Base-by-base conservation (phyloP, 2,888 invertebrate species). In the Noctua pronuba region DNA sequence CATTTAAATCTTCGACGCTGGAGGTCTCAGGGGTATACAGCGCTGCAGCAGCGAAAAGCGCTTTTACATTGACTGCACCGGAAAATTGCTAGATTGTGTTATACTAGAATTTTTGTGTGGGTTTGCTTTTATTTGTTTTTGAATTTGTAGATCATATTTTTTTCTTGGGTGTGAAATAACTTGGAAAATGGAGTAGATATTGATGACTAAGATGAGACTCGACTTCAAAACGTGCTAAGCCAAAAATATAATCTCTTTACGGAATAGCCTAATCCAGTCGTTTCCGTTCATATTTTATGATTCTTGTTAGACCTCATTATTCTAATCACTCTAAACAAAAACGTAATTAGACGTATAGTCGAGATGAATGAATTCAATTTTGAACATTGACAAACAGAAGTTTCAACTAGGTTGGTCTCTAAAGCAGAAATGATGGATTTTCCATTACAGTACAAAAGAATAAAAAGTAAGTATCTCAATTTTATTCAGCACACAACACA, bases 1-100 rank as follows among this genome's bases (percentile, higher is more conserved):
- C 95, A 96, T 96, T 96, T 96, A 96, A 96, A 96, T 96, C 95
- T 95, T 95, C 95, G 94, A 94, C 92, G 94, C 93, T 91, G 90
- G 88, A 84, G 88, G 88, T 88, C 92, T 91, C 88, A 73, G 13
- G 95, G 94, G 95, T 92, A 90, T 88, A 85, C 90, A 94, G 95
- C 95, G 93, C 90, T 95, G 94, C 94, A 95, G 94, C 94, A 89
- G 85, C 88, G 89, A 85, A 92, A 92, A 90, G 88, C 87, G 88
- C 84, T 87, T 86, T 89, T 84, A 84, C 80, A 87, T 83, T 86
- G 77, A 89, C 89, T 89, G 89, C 87, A 88, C 88, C 85, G 70
- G 88, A 85, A 89, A 90, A 89, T 88, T 90, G 83, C 84, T 86
- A 87, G 85, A 82, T 83, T 79, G 72, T 83, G 74, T 79, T 82